Conservation (phyloP, 2,888 invertebrate genomes). For the Conchocele bisecta region DNA sequence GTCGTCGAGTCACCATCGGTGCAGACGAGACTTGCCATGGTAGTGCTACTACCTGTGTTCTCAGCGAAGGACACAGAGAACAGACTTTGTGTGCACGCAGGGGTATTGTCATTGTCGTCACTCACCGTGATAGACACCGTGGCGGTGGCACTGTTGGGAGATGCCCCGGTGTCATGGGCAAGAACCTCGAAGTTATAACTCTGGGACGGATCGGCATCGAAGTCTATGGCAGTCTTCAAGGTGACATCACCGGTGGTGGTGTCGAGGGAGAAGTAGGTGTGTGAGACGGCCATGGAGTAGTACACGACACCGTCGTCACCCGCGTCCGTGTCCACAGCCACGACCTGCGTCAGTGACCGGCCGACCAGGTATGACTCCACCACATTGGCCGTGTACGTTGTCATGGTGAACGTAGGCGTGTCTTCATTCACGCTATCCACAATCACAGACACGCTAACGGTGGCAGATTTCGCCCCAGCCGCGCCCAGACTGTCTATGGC, state of each 20-base stretch:
- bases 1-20: conserved; percentile 59
- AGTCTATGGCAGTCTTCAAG: conserved; percentile 64
- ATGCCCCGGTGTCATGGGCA: conserved; percentile 62
- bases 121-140: conserved; percentile 92
- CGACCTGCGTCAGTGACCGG: conserved; percentile 56
- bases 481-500: conserved; percentile 64
- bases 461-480: conserved; percentile 54
- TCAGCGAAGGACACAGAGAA: conserved; percentile 58
- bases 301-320: conserved; percentile 64
- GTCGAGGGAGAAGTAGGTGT: conserved; percentile 60
- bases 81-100: conserved; percentile 58
- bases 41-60: conserved; percentile 36
- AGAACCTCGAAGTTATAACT: conserved; percentile 55
- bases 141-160: conserved; percentile 86
- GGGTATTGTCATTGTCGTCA: conserved; percentile 89
- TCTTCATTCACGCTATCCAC: conserved; percentile 73
- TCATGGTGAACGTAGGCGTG: conserved; percentile 60
- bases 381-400: conserved; percentile 37
- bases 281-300: conserved; percentile 54
- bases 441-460: conserved; percentile 66
- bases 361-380: conserved; percentile 58
- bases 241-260: conserved; percentile 63
- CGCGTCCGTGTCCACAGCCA: conserved; percentile 65
- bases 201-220: conserved; percentile 62
- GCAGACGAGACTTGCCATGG: conserved; percentile 85